A percentile compares a stretch with the other conserved stretches of the same genome.
Conservation (phyloP, 2,797 vertebrate species). For the Bradypus variegatus region DNA sequence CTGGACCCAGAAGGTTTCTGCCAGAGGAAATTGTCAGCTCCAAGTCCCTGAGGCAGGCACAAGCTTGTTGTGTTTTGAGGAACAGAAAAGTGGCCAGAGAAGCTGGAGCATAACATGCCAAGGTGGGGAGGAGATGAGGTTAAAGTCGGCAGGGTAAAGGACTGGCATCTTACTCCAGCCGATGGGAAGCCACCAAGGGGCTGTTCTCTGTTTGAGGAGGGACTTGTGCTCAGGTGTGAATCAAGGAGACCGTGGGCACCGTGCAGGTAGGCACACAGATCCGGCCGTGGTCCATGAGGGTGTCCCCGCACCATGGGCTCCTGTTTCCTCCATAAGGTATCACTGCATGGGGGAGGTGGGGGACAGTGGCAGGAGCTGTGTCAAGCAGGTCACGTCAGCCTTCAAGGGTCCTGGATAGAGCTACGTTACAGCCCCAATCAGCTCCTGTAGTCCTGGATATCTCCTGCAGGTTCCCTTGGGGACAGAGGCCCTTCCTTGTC, state of each 20-base stretch:
- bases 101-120: neutral
- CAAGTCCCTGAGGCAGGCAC: neutral
- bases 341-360: neutral
- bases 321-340: neutral
- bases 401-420: neutral
- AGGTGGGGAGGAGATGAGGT: neutral
- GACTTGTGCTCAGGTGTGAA: neutral
- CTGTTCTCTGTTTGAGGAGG: neutral
- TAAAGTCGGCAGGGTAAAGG: neutral
- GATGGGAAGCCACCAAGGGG: neutral
- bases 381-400: neutral
- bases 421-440: too few species aligned
- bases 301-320: fast-evolving
- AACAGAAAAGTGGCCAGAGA: too few species aligned
- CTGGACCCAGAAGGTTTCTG: neutral
- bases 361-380: neutral
- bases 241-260: neutral
- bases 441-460: neutral
- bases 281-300: neutral
- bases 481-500: neutral
- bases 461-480: neutral
- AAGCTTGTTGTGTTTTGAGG: neutral
- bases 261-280: neutral
- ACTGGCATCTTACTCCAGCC: neutral
- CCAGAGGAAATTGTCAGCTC: neutral